Evolutionary conservation across 2,888 invertebrate genomes (phyloP).

Genomic region (Ferdinandea cuprea): DNA sequence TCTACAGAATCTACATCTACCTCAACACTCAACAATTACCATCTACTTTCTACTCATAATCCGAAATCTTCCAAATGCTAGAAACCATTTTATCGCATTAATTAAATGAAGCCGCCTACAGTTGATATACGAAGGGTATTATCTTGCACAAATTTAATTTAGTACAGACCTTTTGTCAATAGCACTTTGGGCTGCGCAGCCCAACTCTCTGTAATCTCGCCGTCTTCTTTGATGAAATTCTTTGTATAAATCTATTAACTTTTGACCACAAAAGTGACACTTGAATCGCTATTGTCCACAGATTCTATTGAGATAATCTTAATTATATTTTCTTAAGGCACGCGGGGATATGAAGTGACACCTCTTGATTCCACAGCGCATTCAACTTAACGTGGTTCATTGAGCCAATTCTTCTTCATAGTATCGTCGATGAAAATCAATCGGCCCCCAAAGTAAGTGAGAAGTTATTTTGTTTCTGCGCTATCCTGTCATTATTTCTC

Average conservation of each 20-base stretch:
- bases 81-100: not conserved
- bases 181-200: slow-evolving; percentile 20
- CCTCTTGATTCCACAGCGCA: not conserved
- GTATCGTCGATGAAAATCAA: slow-evolving; percentile 52
- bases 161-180: not conserved
- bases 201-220: not conserved
- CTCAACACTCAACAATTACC: no score
- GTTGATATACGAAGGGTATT: not conserved
- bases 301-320: slow-evolving; percentile 57
- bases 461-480: slow-evolving; percentile 52
- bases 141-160: not conserved
- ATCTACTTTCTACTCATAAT: not conserved
- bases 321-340: slow-evolving; percentile 24
- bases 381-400: not conserved
- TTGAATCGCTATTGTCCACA: slow-evolving; percentile 51
- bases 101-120: not conserved
- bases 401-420: not conserved
- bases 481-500: slow-evolving; percentile 66
- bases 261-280: slow-evolving; percentile 52
- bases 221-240: slow-evolving; percentile 18
- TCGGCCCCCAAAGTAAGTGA: slow-evolving; percentile 41
- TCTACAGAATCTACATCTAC: no score
- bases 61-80: not conserved
- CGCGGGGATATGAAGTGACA: not conserved
- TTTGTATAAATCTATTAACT: slow-evolving; percentile 61